A percentile compares a stretch with the other conserved stretches of the same genome.
These are phyloP conservation scores for Chinchilla lanigera DNA, from an alignment of 2,113 vertebrate species.

Conservation along the genomic window DNA sequence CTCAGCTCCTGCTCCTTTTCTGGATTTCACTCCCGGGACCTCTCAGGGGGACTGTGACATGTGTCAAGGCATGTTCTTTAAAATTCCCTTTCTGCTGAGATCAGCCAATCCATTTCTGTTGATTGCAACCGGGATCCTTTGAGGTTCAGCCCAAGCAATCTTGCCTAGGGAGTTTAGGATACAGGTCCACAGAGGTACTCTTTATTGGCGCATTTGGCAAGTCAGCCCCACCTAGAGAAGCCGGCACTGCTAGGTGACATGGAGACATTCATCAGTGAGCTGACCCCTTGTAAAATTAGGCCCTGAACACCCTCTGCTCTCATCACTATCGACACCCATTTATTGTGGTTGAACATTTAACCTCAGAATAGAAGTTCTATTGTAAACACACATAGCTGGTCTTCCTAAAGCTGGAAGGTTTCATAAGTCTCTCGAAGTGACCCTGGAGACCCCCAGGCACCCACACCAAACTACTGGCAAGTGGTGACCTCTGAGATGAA, in stretches of 20 bases:
- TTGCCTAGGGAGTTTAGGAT: not conserved
- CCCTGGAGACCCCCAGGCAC: fast-evolving
- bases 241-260: fast-evolving
- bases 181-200: fast-evolving
- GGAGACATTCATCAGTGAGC: not conserved
- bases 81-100: not conserved
- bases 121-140: not conserved
- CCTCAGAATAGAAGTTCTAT: not conserved
- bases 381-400: not conserved
- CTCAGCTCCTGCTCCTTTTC: not conserved
- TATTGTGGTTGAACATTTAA: not conserved
- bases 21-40: not conserved
- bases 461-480: fast-evolving
- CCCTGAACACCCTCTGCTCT: not conserved
- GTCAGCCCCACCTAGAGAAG: not conserved
- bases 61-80: not conserved
- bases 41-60: not conserved
- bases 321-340: not conserved
- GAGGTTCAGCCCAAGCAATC: not conserved
- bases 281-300: not conserved
- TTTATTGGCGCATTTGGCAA: not conserved
- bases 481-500: not conserved
- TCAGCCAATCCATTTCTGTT: not conserved
- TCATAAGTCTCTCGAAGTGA: not conserved
- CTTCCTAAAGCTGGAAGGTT: not conserved